Base-by-base conservation (phyloP, 2,888 invertebrate genomes). In the Parascotia fuliginaria region DNA sequence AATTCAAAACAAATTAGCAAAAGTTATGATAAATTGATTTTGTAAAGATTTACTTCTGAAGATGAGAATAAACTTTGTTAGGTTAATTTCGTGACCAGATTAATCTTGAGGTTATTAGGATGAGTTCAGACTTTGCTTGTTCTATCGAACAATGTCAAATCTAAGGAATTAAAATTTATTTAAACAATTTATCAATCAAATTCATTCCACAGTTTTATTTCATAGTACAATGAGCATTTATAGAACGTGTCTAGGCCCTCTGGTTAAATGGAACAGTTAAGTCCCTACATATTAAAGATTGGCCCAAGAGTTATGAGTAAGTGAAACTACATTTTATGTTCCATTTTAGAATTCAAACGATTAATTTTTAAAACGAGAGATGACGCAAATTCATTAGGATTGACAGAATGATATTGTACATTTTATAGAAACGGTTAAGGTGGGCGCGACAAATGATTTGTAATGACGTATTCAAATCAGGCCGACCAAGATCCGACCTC, bases 391-490 rank as follows among this genome's bases (percentile, higher is more conserved):
- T 40, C 12, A 37, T 16, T 19, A 34, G 16, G 33, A 42, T 38
- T 46, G 38, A 33, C 43, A 50, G 36, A 42, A 31, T 31, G 14
- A 19, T n/a, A n/a, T 44, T 40, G 39, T 44, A 34, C 24, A 36
- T 42, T 56, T 55, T 57, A 62, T 65, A 53, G 28, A 32, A 41
- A 47, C 51, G 40, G 42, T 44, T 50, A 58, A 68, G 71, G 73
- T 73, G 65, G 59, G 53, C 69, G 65, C 70, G 73, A 82, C 77
- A 77, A 86, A 83, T 82, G 80, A 82, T 81, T 81, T 75, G 75
- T 82, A 87, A 88, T 87, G 89, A 86, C 80, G 83, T 87, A 89
- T 91, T 90, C 87, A 88, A 89, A 89, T 88, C 85, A 83, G 78
- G 65, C 68, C 75, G 77, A 72, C 52, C 75, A 73, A 75, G 80